A percentile compares a stretch with the other conserved stretches of the same genome.
Conservation (phyloP, 1,140 invertebrate genomes). For the Trichonephila inaurata region DNA sequence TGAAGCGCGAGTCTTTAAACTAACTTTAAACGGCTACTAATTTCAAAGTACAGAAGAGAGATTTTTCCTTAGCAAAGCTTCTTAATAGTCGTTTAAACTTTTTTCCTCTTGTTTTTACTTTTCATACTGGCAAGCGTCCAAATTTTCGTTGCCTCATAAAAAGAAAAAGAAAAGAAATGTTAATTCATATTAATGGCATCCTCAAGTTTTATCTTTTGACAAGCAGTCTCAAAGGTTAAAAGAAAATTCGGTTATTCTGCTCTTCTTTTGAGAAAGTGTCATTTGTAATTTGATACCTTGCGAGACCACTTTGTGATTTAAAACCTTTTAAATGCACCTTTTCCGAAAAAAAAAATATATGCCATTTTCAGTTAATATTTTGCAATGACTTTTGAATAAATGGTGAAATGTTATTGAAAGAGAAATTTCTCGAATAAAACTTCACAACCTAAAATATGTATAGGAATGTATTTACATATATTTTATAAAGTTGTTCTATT, state of each 20-base stretch:
- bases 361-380: not conserved
- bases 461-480: not conserved
- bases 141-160: conserved; percentile 9
- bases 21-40: conserved; percentile 24
- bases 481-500: no score
- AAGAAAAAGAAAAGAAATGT: conserved; percentile 24
- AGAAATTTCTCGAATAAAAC: not conserved
- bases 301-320: not conserved
- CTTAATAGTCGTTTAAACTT: conserved; percentile 58
- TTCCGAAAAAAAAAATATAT: not conserved
- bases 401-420: not conserved
- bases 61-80: conserved; percentile 2
- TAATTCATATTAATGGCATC: conserved; percentile 63
- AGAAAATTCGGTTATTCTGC: conserved; percentile 9
- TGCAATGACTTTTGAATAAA: not conserved
- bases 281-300: conserved; percentile 28
- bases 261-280: conserved; percentile 14
- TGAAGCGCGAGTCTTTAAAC: not conserved
- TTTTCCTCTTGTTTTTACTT: conserved; percentile 4
- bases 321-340: not conserved
- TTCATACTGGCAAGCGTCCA: conserved; percentile 36
- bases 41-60: conserved; percentile 30
- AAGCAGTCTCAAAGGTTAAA: conserved; percentile 54
- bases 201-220: conserved; percentile 58
- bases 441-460: not conserved